Conservation (phyloP, 2,113 vertebrate genomes). For the Datnioides undecimradiatus region DNA sequence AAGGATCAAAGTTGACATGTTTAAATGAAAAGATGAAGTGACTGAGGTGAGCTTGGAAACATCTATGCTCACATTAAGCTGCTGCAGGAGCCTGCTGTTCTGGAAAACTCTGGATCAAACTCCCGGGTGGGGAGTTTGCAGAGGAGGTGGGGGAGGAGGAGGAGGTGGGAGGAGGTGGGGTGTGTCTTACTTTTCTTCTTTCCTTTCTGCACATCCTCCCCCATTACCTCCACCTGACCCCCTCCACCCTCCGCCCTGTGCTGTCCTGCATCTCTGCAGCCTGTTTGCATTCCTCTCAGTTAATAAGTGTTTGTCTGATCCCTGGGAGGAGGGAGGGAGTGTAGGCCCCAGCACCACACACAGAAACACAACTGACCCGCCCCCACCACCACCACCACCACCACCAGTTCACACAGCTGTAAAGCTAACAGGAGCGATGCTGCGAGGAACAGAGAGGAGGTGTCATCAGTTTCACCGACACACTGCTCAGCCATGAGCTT, state of each 20-base stretch:
- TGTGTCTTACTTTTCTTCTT: conserved; percentile 23
- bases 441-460: conserved; percentile 14
- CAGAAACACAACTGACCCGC: neutral
- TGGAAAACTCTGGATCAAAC: conserved; percentile 52
- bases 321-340: conserved; percentile 66
- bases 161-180: neutral
- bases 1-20: too few species aligned
- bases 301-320: conserved; percentile 86
- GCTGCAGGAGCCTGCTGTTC: conserved; percentile 47
- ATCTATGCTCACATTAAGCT: too few species aligned
- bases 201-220: conserved; percentile 23
- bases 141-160: conserved; percentile 12
- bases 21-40: too few species aligned
- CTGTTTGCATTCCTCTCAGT: conserved; percentile 88
- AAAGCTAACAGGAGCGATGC: conserved; percentile 54
- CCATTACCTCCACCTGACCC: neutral
- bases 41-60: too few species aligned
- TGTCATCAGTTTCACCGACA: conserved; percentile 52
- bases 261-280: conserved; percentile 64
- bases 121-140: conserved; percentile 46
- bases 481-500: conserved; percentile 50
- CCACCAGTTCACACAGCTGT: conserved; percentile 52
- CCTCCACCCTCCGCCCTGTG: conserved; percentile 33
- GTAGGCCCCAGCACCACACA: conserved; percentile 47
- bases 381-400: too few species aligned